phyloP scores from a whole-genome alignment of 2,113 vertebrate genomes.

The Chitala chitala region DNA sequence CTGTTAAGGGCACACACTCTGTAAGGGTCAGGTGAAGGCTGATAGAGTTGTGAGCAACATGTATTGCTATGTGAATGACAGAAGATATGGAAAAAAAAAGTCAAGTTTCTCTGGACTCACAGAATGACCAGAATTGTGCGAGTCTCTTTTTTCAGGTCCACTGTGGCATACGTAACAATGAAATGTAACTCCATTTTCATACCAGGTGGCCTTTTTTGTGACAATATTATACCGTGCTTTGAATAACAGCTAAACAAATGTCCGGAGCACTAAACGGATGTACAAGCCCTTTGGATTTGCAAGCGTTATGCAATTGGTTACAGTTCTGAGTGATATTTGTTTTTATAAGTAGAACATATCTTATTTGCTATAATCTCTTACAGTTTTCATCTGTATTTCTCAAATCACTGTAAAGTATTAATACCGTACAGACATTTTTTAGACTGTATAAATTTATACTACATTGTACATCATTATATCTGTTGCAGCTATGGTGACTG shows the following conservation, averaged over 20 bases:
- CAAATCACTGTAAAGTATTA: not conserved
- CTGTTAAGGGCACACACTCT: constrained; percentile 6
- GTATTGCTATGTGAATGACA: constrained; percentile 30
- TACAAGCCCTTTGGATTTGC: not conserved
- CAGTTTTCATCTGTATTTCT: not conserved
- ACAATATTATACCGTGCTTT: not conserved
- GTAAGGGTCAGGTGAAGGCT: constrained; percentile 19
- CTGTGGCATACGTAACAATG: constrained; percentile 30
- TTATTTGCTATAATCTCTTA: no score
- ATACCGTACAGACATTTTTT: no score
- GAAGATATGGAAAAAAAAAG: constrained; percentile 26
- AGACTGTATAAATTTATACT: not conserved
- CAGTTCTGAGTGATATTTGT: no score
- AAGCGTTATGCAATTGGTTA: not conserved
- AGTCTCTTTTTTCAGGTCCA: constrained; percentile 9
- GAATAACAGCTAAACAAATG: not conserved
- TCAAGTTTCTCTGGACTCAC: no score
- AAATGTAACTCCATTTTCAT: constrained; percentile 28
- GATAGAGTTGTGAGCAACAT: not conserved
- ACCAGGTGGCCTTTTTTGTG: constrained; percentile 19
- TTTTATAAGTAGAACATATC: no score
- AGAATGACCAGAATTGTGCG: not conserved
- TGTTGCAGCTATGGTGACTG: constrained; percentile 3
- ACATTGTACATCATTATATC: no score
- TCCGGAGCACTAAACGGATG: not conserved